Base-by-base conservation (phyloP, 2,113 vertebrate genomes). In the Dunckerocampus dactyliophorus region DNA sequence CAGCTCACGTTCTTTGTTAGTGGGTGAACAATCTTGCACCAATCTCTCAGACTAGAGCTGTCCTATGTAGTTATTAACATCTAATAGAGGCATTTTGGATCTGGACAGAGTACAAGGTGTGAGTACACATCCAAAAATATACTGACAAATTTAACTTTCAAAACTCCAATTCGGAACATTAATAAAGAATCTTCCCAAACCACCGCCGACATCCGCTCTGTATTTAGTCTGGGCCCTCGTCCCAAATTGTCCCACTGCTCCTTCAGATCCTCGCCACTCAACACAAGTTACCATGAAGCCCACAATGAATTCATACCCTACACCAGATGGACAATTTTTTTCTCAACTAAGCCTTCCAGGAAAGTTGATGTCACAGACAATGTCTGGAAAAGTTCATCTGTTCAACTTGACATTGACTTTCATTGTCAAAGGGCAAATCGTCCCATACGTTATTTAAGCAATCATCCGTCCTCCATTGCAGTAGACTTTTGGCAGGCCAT, bases 361-460 rank as follows among this genome's bases (percentile, higher is more conserved):
- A n/a, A 14, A 52, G 14, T 58, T n/a, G 5, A 22, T 6, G 20
- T 24, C 48, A 50, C 47, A 11, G 6, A 48, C 12, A 50, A 22
- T 22, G 20, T 22, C 20, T 5, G 12, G 20, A 50, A 49, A 49
- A 21, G 47, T 49, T 39, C 37, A 39, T 39, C 37, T 21, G 11
- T 49, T 49, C 19, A 19, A 49, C 20, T 21, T 20, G 1, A 11
- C 20, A 49, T 51, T 28, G 49, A 22, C 10, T 10, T 20, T 20
- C 10, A 8, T 6, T 28, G 24, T 28, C 72, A 67, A 43, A 75
- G 76, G 78, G 77, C 67, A 76, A 77, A 85, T 87, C 81, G 83
- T 64, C 72, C 84, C 74, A 81, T 85, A 65, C 80, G 83, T 88
- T 85, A 78, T 88, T 75, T 63, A 87, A 76, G 63, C 72, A 75